phyloP scores from a whole-genome alignment of 2,113 vertebrate genomes.

The Shinisaurus crocodilurus region DNA sequence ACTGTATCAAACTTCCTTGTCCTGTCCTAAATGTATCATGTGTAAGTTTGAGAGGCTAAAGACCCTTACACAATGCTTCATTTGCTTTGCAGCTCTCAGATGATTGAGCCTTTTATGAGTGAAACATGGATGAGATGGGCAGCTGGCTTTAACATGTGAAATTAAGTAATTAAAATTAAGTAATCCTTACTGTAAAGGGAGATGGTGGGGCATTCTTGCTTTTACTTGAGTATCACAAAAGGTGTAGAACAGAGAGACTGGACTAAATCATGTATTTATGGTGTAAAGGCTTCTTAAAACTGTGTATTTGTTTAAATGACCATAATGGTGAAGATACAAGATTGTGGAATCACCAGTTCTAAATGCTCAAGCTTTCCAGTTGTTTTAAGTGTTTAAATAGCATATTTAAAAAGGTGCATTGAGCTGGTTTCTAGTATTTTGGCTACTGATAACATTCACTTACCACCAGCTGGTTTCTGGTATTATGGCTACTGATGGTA shows the following conservation, averaged over 20 bases:
- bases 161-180: not conserved
- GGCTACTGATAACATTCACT: not conserved
- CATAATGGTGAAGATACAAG: not conserved
- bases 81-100: not conserved
- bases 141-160: not conserved
- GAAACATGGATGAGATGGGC: not conserved
- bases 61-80: no score
- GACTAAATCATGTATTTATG: not conserved
- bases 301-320: not conserved
- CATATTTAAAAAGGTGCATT: not conserved
- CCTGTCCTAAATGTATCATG: not conserved
- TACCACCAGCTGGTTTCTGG: not conserved
- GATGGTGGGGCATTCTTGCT: not conserved
- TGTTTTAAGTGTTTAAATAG: not conserved
- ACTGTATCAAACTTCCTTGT: not conserved
- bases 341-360: not conserved
- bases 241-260: not conserved
- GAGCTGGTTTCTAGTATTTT: not conserved
- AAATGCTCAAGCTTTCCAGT: not conserved
- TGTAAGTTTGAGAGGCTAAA: not conserved
- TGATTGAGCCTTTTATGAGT: not conserved
- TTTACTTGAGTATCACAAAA: not conserved
- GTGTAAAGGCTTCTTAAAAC: not conserved
- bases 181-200: not conserved
- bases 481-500: not conserved